Conservation (phyloP, 2,113 vertebrate species). For the Plestiodon gilberti region DNA sequence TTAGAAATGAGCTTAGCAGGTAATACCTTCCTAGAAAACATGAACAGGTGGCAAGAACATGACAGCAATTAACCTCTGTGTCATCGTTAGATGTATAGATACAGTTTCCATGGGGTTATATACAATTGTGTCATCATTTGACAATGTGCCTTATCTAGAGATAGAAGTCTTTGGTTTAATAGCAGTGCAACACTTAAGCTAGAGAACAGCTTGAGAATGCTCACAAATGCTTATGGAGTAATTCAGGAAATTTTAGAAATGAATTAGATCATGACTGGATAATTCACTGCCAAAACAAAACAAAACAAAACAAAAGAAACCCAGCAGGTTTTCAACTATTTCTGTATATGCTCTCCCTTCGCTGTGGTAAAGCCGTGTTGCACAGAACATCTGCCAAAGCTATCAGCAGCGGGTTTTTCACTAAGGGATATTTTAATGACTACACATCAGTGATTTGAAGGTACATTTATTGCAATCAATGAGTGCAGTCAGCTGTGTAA, state of each 20-base stretch:
- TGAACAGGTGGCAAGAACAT: not conserved
- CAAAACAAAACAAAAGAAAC: no score
- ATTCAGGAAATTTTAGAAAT: not conserved
- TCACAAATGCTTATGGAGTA: not conserved
- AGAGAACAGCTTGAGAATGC: not conserved
- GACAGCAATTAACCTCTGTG: not conserved
- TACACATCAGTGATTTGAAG: constrained; percentile 64
- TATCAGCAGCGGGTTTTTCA: constrained; percentile 50
- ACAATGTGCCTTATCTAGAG: not conserved
- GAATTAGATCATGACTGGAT: not conserved
- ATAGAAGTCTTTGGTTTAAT: not conserved
- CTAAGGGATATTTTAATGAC: constrained; percentile 59
- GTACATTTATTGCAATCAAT: constrained; percentile 70
- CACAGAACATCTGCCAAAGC: constrained; percentile 43
- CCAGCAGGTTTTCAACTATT: constrained; percentile 2
- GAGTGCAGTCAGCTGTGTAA: constrained; percentile 70
- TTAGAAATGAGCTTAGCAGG: not conserved
- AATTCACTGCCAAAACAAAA: not conserved
- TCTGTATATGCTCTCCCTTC: constrained; percentile 22
- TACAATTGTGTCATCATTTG: not conserved
- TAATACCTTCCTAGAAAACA: not conserved
- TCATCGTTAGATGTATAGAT: not conserved
- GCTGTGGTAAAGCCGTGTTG: constrained; percentile 20
- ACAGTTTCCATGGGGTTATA: not conserved
- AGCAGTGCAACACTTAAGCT: not conserved